Evolutionary conservation across 2,797 vertebrate species (phyloP), one percentile per base, ranked within the genome.

Genomic region (Silurus aristotelis): DNA sequence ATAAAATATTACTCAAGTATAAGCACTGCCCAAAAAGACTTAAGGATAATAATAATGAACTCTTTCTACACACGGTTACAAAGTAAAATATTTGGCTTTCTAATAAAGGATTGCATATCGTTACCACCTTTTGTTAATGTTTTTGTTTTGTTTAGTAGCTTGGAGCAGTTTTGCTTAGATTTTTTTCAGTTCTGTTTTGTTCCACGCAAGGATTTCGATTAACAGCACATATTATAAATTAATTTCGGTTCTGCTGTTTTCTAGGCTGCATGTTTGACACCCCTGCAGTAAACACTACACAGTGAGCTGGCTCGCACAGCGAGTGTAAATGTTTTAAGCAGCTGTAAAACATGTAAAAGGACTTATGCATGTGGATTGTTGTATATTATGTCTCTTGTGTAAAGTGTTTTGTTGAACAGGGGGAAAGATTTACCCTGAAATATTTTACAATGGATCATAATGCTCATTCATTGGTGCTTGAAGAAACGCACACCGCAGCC

Each of bases 281-380:
- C 15, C 7, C n/a, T 76, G 25, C 25, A 56, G 15, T 76, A 27
- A 56, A 56, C n/a, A 20, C 14, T 55, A 56, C 72, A 76, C 52
- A 56, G 52, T 5, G 27, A 58, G 52, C 52, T 76, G 19, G 31
- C 15, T 56, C 56, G 73, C 52, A 56, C 52, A 19, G 25, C 19
- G 5, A 9, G n/a, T 76, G 73, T 72, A 22, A 22, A 48, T 7
- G 70, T 76, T 76, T 15, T 56, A 25, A 76, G 52, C 52, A 55
- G 52, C 14, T 27, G 14, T 56, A 56, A 15, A 76, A 76, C n/a
- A 55, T 76, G 52, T 76, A 17, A 31, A 17, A 19, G 56, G 52
- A 76, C 25, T 76, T 31, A 25, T 76, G 13, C 72, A 75, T 75
- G 72, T 75, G 72, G 48, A 56, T 75, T 75, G 72, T 75, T 25